A percentile compares a stretch with the other conserved stretches of the same genome.
phyloP scores from a whole-genome alignment of 2,888 invertebrate genomes.

The Drosophila macrospina region DNA sequence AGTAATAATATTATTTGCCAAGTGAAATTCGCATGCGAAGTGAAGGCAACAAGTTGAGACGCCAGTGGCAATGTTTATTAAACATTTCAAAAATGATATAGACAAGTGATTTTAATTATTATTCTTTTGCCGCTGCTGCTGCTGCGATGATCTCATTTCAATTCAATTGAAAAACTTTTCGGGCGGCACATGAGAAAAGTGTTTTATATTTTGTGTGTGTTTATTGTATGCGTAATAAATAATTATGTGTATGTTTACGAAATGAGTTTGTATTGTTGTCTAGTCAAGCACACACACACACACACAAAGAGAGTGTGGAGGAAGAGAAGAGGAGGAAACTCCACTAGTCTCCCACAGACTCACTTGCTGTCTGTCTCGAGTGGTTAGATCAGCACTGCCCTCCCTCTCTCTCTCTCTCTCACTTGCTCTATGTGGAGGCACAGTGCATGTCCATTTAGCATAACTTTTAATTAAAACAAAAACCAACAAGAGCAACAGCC shows the following conservation, averaged over 20 bases:
- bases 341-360: constrained; percentile 33
- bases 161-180: constrained; percentile 71
- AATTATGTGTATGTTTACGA: constrained; percentile 35
- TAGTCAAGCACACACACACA: constrained; percentile 27
- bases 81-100: constrained; percentile 69
- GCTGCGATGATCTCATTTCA: constrained; percentile 77
- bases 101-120: constrained; percentile 76
- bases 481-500: constrained; percentile 7
- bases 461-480: constrained; percentile 70
- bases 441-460: constrained; percentile 72
- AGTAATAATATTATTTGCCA: constrained; percentile 22
- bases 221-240: constrained; percentile 76
- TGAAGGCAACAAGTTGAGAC: constrained; percentile 19
- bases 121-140: constrained; percentile 60
- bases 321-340: neutral
- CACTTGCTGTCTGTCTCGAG: constrained; percentile 9
- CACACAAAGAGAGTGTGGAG: neutral
- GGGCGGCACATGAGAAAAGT: constrained; percentile 58
- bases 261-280: constrained; percentile 37
- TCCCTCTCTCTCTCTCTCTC: neutral
- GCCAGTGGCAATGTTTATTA: constrained; percentile 63
- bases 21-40: constrained; percentile 45
- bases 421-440: neutral
- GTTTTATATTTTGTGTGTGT: constrained; percentile 51
- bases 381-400: constrained; percentile 44